phyloP scores from a whole-genome alignment of 1,140 invertebrate genomes.

The Scylla paramamosain region DNA sequence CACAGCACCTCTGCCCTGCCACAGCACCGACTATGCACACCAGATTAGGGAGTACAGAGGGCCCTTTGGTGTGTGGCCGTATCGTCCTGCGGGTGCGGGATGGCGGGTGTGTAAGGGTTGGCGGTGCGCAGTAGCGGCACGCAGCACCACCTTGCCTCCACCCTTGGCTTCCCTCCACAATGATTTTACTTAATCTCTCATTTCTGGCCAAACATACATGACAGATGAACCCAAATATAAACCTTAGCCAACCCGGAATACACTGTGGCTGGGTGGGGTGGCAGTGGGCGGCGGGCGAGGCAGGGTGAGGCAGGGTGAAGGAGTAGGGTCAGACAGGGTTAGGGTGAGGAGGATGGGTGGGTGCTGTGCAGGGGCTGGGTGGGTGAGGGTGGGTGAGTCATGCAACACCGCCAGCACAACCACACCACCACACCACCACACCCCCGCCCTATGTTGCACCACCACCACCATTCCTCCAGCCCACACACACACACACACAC shows the following conservation, averaged over 20 bases:
- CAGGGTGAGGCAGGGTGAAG: not conserved
- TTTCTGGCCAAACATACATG: conserved; percentile 14
- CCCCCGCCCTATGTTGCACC: not conserved
- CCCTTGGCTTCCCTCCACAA: not conserved
- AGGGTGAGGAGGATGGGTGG: not conserved
- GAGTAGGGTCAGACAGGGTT: not conserved
- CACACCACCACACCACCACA: too few relatives aligned
- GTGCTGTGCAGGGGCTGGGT: not conserved
- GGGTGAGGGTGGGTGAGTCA: conserved; percentile 2
- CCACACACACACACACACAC: not conserved
- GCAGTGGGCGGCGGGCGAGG: not conserved
- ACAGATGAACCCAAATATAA: conserved; percentile 16
- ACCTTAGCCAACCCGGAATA: not conserved
- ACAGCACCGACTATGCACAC: not conserved
- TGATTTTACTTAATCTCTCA: not conserved
- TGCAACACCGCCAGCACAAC: not conserved
- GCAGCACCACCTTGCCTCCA: not conserved
- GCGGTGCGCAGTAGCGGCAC: not conserved
- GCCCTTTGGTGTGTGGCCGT: not conserved
- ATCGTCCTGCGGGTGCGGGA: not conserved
- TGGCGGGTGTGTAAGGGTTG: not conserved
- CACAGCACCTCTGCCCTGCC: not conserved
- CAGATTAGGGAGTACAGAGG: not conserved
- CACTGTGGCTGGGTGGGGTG: not conserved
- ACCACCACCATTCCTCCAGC: not conserved